Evolutionary conservation across 2,113 vertebrate species (phyloP), one percentile per base, ranked within the genome.

Genomic region (Hiodon alosoides): DNA sequence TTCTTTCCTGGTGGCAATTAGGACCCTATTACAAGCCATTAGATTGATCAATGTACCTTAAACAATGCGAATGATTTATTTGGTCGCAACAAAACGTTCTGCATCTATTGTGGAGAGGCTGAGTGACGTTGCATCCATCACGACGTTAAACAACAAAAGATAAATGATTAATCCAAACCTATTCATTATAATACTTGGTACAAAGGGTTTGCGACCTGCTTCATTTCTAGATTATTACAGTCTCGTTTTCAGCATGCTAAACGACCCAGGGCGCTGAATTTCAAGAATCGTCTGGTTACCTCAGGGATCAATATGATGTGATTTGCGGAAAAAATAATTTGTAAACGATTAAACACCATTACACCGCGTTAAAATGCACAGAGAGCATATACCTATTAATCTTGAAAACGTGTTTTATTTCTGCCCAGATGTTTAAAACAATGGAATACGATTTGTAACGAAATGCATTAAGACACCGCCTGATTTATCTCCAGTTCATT

Each of bases 1-100:
- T 91, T 92, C 90, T 92, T 92, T 90, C 91, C 92, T 92, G 83
- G 84, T 89, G 93, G 92, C 92, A 96, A 97, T 96, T 97, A 97
- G 93, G 91, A 94, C 85, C 91, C 93, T 92, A 96, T 98, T 96
- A 98, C 94, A 94, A 94, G 93, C 92, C 93, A 96, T 98, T 97
- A 95, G 92, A 96, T 93, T 95, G 95, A 98, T 95, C 94, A 95
- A 96, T 97, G 95, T 95, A 95, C 94, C 94, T 97, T 96, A 97
- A 97, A 97, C 94, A 96, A 98, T 94, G 90, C 82, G 93, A 90
- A 90, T 95, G 95, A 97, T 96, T 97, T 95, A 95, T 95, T 93
- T 86, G 89, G 87, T 89, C 89, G 84, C 92, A 91, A 93, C 92
- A 93, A 90, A 89, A 89, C 88, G 88, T 85, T 88, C 90, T 88